Base-by-base conservation (phyloP, 2,888 invertebrate species). In the Margaritifera margaritifera region DNA sequence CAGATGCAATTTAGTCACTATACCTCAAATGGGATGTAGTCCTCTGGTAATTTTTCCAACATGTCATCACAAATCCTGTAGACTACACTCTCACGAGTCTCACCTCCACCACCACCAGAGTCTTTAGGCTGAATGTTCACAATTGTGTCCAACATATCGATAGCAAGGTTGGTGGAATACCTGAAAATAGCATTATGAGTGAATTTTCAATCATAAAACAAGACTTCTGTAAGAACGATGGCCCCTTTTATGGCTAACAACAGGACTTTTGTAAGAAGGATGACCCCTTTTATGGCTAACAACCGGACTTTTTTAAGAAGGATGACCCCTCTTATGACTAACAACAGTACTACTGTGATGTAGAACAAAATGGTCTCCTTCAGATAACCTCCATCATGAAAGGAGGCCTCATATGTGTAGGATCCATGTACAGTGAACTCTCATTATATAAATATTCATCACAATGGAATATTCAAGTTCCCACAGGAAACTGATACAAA, bases 41-140 rank as follows among this genome's bases (percentile, higher is more conserved):
- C 95, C 67, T 93, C 92, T 0, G 98, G 98, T 70, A 95, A 90
- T 90, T 96, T 96, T 62, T 93, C 92, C 68, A 96, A 87, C 98
- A 98, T 98, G 86, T 98, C 98, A 82, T 96, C 95, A 11, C 97
- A 96, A 82, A 98, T 91, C 82, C 94, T 93, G 90, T 96, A 97
- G 6, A 98, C 98, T 59, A 97, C 94, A 80, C 93, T 94, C 90
- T 98, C 98, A 80, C 98, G 92, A 0, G 96, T 95, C 91, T 98
- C 98, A 0, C 97, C 97, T 0, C 96, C 96, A 72, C 94, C 94
- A 60, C 88, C 85, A 0, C 95, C 96, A 2, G 97, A 95, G 91
- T 98, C 97, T 88, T 98, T 98, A 0, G 98, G 98, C 87, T 98
- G 98, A n/a, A 98, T 98, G 88, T 94, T 97, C 57, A 98, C 92